phyloP scores from a whole-genome alignment of 2,797 vertebrate species.

The Macroramphosus scolopax region DNA sequence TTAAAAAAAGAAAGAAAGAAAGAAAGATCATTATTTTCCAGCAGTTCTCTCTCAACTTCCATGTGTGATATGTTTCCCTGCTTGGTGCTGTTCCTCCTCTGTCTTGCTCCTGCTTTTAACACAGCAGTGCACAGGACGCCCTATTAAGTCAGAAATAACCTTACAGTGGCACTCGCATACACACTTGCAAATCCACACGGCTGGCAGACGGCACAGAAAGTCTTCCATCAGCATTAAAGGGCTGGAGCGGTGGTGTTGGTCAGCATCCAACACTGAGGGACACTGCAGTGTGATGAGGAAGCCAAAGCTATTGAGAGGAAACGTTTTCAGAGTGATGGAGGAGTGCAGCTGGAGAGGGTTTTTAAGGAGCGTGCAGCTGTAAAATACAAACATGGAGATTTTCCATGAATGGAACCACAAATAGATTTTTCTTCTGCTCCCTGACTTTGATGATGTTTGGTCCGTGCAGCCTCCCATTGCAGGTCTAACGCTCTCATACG shows the following conservation, averaged over 20 bases:
- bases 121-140: constrained; percentile 4
- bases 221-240: constrained; percentile 44
- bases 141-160: constrained; percentile 41
- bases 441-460: constrained; percentile 14
- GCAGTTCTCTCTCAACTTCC: constrained; percentile 5
- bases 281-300: constrained; percentile 26
- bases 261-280: constrained; percentile 35
- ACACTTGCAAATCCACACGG: constrained; percentile 24
- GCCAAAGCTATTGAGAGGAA: constrained; percentile 15
- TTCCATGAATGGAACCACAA: constrained; percentile 19
- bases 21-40: constrained; percentile 39
- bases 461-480: no score
- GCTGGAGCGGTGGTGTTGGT: constrained; percentile 41
- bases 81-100: constrained; percentile 5
- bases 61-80: constrained; percentile 3
- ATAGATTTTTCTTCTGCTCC: constrained; percentile 28
- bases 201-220: constrained; percentile 47
- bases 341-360: constrained; percentile 14
- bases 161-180: no score
- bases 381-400: constrained; percentile 21
- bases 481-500: no score
- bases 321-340: constrained; percentile 9
- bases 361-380: constrained; percentile 17
- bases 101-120: constrained; percentile 8
- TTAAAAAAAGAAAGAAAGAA: constrained; percentile 29